A percentile compares a stretch with the other conserved stretches of the same genome.
Evolutionary conservation across 2,113 vertebrate genomes (phyloP).

Genomic region (Neotragus pygmaeus): DNA sequence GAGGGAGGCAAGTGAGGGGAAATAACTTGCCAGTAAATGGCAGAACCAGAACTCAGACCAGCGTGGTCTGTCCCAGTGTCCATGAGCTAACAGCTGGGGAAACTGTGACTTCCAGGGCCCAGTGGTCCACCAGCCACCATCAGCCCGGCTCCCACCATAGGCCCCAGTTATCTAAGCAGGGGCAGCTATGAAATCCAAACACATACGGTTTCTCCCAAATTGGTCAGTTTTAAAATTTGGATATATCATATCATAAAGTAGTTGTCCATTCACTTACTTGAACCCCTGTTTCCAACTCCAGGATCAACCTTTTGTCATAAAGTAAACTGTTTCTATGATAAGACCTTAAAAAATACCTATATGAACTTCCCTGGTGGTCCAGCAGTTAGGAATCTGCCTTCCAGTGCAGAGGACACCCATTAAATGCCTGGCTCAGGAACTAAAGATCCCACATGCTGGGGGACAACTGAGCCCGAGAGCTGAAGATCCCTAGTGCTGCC

Average conservation of each 20-base stretch:
- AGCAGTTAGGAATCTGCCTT: background rate
- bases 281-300: background rate
- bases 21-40: background rate
- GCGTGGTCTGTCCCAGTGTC: no score
- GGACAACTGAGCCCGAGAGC: background rate
- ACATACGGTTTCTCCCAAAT: background rate
- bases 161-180: background rate
- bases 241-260: background rate
- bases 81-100: background rate
- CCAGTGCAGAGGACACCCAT: background rate
- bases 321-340: background rate
- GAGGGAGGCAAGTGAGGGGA: background rate
- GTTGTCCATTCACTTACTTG: background rate
- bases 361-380: background rate
- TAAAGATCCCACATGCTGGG: background rate
- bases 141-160: accelerated
- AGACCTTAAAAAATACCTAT: background rate
- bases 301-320: background rate
- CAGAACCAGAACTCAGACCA: background rate
- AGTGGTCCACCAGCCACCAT: background rate
- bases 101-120: background rate
- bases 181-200: background rate
- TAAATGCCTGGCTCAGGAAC: background rate
- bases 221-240: background rate
- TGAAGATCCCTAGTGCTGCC: background rate